phyloP scores from a whole-genome alignment of 1,140 invertebrate species.

The Papilio aristodemus region DNA sequence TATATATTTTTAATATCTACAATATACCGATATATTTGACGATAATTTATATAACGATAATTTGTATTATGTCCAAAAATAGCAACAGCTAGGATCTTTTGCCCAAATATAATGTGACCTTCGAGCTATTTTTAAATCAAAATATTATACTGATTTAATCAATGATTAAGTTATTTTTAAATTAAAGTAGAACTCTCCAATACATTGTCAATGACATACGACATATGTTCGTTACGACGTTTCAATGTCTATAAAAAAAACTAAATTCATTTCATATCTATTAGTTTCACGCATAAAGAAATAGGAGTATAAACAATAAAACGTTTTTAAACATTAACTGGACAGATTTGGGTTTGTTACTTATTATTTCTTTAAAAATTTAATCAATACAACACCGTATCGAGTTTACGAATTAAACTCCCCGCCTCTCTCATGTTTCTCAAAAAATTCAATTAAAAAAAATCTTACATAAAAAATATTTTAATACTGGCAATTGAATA shows the following conservation, averaged over 20 bases:
- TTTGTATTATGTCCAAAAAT: conserved; percentile 6
- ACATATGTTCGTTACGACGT: not conserved
- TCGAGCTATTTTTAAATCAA: not conserved
- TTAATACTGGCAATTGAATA: not conserved
- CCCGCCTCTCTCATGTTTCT: not conserved
- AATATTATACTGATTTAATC: not conserved
- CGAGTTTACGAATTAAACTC: too few relatives aligned
- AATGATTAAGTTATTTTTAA: not conserved
- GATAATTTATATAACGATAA: too few relatives aligned
- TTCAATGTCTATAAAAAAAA: not conserved
- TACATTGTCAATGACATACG: not conserved
- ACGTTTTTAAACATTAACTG: too few relatives aligned
- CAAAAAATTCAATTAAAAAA: not conserved
- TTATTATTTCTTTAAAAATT: too few relatives aligned
- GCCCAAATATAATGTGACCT: conserved; percentile 8
- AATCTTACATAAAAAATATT: not conserved
- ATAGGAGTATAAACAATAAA: too few relatives aligned
- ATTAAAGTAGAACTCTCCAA: not conserved
- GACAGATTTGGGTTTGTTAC: too few relatives aligned
- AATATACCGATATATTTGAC: too few relatives aligned
- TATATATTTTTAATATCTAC: too few relatives aligned
- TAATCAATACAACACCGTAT: too few relatives aligned
- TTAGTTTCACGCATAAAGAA: not conserved
- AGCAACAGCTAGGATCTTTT: not conserved
- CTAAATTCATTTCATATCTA: not conserved